These are phyloP conservation scores for Atopsyche davidsoni DNA, from an alignment of 1,140 invertebrate species.

Conservation along the genomic window DNA sequence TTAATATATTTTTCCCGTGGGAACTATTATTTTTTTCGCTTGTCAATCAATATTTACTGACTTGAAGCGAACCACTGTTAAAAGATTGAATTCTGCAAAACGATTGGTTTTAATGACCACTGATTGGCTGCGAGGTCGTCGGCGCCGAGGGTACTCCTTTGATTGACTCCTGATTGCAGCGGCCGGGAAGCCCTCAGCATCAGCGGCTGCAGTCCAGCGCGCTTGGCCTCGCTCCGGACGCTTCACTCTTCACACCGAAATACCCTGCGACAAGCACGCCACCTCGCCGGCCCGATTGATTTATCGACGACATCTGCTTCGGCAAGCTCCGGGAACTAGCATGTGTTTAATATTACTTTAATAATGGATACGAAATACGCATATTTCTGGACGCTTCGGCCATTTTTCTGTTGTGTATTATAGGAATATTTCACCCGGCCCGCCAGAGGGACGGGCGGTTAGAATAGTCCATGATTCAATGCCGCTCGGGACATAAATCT, in stretches of 20 bases:
- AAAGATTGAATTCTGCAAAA: no score
- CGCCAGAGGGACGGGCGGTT: slow-evolving; percentile 1
- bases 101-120: no score
- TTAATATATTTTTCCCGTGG: no score
- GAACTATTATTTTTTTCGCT: no score
- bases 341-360: slow-evolving; percentile 33
- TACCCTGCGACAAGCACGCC: slow-evolving; percentile 21
- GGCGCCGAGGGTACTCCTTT: no score
- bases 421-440: slow-evolving; percentile 16
- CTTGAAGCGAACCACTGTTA: no score
- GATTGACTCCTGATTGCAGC: no score
- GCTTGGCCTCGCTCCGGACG: no score
- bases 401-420: slow-evolving; percentile 19
- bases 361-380: slow-evolving; percentile 28
- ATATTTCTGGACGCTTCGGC: slow-evolving; percentile 15
- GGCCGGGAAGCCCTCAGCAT: no score
- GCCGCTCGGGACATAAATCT: background rate
- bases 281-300: slow-evolving; percentile 30
- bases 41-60: no score
- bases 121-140: no score
- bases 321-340: slow-evolving; percentile 30
- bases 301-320: slow-evolving; percentile 32
- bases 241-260: background rate
- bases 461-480: background rate
- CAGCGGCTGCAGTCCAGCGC: no score